Evolutionary conservation across 2,797 vertebrate genomes (phyloP).

Genomic region (Iguana delicatissima): DNA sequence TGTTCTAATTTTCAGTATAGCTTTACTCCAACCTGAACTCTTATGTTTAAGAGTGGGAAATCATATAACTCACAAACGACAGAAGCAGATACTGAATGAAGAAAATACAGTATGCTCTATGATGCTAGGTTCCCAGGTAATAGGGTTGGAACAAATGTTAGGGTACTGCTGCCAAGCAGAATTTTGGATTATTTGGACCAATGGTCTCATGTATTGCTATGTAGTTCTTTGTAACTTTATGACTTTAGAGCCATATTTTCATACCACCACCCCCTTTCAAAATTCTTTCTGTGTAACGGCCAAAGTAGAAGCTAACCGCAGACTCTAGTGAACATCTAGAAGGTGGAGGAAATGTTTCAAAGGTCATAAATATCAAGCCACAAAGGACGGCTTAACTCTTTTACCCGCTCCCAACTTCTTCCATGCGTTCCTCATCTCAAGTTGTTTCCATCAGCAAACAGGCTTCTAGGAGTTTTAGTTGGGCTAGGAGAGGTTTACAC

Average conservation of each 20-base stretch:
- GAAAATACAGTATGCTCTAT: not conserved
- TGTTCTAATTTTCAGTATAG: not conserved
- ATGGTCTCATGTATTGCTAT: not conserved
- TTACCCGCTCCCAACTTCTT: not conserved
- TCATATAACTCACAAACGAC: not conserved
- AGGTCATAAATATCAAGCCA: not conserved
- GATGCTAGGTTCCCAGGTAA: not conserved
- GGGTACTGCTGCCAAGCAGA: too few species aligned
- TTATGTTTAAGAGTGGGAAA: not conserved
- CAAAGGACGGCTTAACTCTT: not conserved
- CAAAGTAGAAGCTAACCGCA: not conserved
- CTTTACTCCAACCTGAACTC: too few species aligned
- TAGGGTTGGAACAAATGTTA: not conserved
- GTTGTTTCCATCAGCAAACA: not conserved
- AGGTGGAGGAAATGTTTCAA: not conserved
- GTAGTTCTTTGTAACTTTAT: not conserved
- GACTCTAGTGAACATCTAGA: not conserved
- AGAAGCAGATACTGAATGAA: not conserved
- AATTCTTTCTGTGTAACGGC: not conserved
- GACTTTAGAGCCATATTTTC: not conserved
- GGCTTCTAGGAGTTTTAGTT: not conserved
- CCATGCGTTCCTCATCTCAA: not conserved
- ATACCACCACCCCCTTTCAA: not conserved
- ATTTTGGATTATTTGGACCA: not conserved
- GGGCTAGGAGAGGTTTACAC: not conserved